Evolutionary conservation across 2,113 vertebrate genomes (phyloP).

Genomic region (Dipodomys stephensi): DNA sequence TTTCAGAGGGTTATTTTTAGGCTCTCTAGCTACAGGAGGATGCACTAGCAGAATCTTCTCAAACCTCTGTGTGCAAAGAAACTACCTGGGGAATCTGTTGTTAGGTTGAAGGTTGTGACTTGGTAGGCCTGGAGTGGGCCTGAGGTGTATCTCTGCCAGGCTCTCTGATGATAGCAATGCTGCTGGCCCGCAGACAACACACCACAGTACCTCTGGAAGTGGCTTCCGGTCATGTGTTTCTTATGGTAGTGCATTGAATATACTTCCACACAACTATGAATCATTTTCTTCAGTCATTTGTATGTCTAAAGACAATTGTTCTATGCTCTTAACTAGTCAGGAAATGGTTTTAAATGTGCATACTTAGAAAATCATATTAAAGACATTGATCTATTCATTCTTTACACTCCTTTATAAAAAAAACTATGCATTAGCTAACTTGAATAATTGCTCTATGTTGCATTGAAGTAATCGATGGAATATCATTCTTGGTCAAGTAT

Average conservation of each 20-base stretch:
- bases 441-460: background rate
- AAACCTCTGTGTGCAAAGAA: background rate
- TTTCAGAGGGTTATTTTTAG: conserved; percentile 68
- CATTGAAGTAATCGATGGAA: background rate
- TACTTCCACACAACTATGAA: background rate
- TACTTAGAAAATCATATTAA: conserved; percentile 35
- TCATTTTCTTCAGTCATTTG: conserved; percentile 32
- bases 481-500: background rate
- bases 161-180: background rate
- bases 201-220: background rate
- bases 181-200: background rate
- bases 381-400: conserved; percentile 41
- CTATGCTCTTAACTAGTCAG: background rate
- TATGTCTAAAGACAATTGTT: background rate
- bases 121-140: background rate
- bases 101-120: background rate
- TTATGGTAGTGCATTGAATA: background rate
- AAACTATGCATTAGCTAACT: background rate
- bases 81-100: background rate
- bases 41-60: background rate
- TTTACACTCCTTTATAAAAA: conserved; percentile 50
- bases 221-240: background rate
- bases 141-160: background rate
- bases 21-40: conserved; percentile 21
- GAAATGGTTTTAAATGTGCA: background rate